Conservation (phyloP, 2,113 vertebrate genomes). For the Protobothrops flavoviridis region DNA sequence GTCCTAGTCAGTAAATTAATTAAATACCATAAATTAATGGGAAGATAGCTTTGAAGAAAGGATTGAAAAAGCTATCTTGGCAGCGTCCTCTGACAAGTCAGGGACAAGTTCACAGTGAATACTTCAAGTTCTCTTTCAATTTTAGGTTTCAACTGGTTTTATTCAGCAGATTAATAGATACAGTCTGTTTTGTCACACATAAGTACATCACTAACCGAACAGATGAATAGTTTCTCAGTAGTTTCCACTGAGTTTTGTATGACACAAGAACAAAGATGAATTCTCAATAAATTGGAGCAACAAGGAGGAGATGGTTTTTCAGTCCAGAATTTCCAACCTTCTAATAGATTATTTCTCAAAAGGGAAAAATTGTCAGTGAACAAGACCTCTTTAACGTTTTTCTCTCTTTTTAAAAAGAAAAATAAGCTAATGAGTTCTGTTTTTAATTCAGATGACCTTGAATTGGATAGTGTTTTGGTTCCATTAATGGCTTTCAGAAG, state of each 20-base stretch:
- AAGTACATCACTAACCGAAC: background rate
- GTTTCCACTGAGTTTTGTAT: background rate
- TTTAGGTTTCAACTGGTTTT: background rate
- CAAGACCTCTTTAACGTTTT: background rate
- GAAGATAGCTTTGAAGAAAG: background rate
- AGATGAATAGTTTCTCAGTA: background rate
- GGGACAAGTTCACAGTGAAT: background rate
- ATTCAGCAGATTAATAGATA: background rate
- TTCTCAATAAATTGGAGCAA: background rate
- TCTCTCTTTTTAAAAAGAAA: background rate
- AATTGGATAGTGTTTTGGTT: background rate
- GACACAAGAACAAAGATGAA: background rate
- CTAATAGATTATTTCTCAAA: background rate
- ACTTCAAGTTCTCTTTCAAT: background rate
- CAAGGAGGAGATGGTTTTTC: background rate
- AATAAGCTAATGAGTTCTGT: background rate
- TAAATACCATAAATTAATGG: background rate
- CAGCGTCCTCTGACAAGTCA: background rate
- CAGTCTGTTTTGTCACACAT: background rate
- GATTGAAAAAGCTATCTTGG: background rate
- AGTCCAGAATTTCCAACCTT: background rate
- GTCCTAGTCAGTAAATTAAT: background rate
- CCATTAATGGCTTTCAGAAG: background rate
- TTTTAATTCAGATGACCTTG: background rate
- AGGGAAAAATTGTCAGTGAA: background rate